Evolutionary conservation across 2,888 invertebrate species (phyloP).

Genomic region (Meiosimyza platycephala): DNA sequence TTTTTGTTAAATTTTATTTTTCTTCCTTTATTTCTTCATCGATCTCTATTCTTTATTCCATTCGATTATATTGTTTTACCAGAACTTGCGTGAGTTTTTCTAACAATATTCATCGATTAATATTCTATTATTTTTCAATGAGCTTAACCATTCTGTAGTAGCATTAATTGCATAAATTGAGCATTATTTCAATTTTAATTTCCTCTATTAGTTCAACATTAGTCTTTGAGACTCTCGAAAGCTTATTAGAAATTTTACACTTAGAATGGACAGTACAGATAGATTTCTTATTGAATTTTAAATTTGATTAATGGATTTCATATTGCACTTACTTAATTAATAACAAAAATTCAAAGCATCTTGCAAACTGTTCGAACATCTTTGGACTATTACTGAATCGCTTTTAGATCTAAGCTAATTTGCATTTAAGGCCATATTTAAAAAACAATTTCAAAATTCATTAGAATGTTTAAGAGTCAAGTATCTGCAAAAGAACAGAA

Average conservation of each 20-base stretch:
- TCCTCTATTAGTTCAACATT: constrained; percentile 31
- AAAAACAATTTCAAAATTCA: constrained; percentile 17
- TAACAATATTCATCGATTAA: too few relatives aligned
- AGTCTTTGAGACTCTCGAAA: not conserved
- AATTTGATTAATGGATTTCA: too few relatives aligned
- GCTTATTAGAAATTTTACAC: constrained; percentile 23
- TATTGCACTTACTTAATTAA: too few relatives aligned
- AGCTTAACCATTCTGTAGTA: not conserved
- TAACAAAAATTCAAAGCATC: too few relatives aligned
- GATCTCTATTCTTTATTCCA: too few relatives aligned
- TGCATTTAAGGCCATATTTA: not conserved
- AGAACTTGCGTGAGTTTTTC: too few relatives aligned
- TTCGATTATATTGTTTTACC: too few relatives aligned
- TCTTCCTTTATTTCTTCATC: too few relatives aligned
- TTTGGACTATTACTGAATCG: not conserved
- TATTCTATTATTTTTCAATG: too few relatives aligned
- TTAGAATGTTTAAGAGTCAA: constrained; percentile 14
- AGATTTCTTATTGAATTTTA: too few relatives aligned
- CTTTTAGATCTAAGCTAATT: not conserved
- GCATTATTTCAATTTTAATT: constrained; percentile 32
- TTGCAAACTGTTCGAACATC: not conserved
- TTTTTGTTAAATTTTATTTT: too few relatives aligned
- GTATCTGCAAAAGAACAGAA: not conserved
- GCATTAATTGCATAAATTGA: constrained; percentile 31
- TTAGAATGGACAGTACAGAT: not conserved